Evolutionary conservation across 2,113 vertebrate genomes (phyloP).

Genomic region (Clarias gariepinus): DNA sequence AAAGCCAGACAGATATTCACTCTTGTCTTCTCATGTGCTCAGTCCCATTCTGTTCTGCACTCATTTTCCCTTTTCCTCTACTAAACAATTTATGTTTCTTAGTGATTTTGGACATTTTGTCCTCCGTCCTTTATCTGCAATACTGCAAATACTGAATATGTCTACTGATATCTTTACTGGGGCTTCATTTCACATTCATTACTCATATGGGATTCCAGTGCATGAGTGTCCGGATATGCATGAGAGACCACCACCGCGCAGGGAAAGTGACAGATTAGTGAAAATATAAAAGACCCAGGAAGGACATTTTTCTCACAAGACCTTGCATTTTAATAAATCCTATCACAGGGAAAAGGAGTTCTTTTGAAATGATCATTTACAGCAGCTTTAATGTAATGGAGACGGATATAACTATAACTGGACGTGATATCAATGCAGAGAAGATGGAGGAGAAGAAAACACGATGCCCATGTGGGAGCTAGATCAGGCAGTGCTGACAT

Average conservation of each 20-base stretch:
- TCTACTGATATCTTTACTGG: background rate
- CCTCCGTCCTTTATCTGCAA: background rate
- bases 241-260: background rate
- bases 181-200: background rate
- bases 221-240: background rate
- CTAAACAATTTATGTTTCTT: background rate
- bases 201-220: background rate
- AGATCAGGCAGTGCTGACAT: background rate
- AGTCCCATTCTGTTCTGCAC: background rate
- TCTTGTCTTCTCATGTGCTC: background rate
- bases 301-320: background rate
- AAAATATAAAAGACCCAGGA: background rate
- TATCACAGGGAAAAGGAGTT: background rate
- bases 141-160: background rate
- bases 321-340: background rate
- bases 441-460: conserved; percentile 5
- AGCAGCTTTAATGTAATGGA: background rate
- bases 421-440: background rate
- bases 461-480: conserved; percentile 1
- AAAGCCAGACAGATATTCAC: background rate
- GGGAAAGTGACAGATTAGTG: background rate
- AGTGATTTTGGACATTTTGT: background rate
- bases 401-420: background rate
- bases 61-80: background rate
- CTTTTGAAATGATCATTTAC: background rate